phyloP scores from a whole-genome alignment of 2,888 invertebrate genomes.

The Ophion slaviceki region DNA sequence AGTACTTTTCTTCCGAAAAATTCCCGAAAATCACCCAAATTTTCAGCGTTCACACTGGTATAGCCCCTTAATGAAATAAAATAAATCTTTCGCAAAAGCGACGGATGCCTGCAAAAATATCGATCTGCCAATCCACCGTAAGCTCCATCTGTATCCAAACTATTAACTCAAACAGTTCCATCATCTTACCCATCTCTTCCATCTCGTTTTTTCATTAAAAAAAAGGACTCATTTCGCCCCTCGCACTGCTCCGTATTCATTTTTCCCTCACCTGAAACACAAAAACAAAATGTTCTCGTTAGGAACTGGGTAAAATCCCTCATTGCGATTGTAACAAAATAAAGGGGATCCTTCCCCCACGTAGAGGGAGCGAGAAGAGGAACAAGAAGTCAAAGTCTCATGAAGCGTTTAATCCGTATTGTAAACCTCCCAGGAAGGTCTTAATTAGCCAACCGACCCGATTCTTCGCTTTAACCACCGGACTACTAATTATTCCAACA shows the following conservation, averaged over 20 bases:
- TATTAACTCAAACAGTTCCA: background rate
- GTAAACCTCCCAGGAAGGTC: constrained; percentile 58
- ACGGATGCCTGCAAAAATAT: background rate
- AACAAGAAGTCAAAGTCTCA: constrained; percentile 46
- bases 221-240: background rate
- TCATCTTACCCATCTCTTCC: background rate
- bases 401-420: constrained; percentile 55
- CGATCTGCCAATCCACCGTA: background rate
- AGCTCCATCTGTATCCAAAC: background rate
- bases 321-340: constrained; percentile 25
- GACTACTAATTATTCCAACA: constrained; percentile 58
- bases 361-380: constrained; percentile 18
- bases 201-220: background rate
- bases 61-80: background rate
- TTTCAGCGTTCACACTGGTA: too few species aligned
- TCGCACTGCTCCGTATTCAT: background rate
- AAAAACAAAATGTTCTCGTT: constrained; percentile 42
- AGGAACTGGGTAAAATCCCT: constrained; percentile 16
- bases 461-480: constrained; percentile 58
- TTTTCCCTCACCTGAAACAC: constrained; percentile 56
- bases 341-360: constrained; percentile 18
- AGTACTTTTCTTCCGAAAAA: too few species aligned
- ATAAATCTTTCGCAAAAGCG: background rate
- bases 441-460: constrained; percentile 72
- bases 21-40: too few species aligned